A percentile compares a stretch with the other conserved stretches of the same genome.
These are phyloP conservation scores for Pempheris klunzingeri DNA, from an alignment of 2,797 vertebrate genomes.

Conservation along the genomic window DNA sequence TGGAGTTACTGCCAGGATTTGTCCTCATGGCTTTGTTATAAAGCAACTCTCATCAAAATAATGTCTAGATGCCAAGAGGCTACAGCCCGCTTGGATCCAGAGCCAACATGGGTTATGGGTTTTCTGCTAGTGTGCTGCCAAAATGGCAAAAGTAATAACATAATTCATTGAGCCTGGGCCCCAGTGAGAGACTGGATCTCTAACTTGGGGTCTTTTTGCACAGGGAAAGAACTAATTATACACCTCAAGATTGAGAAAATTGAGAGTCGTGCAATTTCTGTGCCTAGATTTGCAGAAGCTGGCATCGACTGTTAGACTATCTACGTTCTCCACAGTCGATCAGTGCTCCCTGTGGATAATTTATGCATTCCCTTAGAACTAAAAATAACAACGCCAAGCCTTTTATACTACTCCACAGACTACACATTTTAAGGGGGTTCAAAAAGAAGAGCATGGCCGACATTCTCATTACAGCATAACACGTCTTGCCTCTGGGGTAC, in stretches of 20 bases:
- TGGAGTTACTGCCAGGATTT: conserved; percentile 57
- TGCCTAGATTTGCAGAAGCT: conserved; percentile 1
- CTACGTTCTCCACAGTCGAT: neutral
- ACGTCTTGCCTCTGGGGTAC: neutral
- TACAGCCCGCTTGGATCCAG: conserved; percentile 54
- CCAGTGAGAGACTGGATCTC: conserved; percentile 29
- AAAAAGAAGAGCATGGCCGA: neutral
- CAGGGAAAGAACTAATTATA: conserved; percentile 4
- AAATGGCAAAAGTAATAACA: conserved; percentile 63
- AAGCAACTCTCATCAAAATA: conserved; percentile 72
- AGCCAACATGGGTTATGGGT: conserved; percentile 62
- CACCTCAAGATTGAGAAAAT: conserved; percentile 1
- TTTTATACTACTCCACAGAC: neutral
- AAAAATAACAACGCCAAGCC: neutral
- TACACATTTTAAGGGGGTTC: neutral
- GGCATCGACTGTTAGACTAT: neutral
- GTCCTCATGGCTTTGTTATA: conserved; percentile 63
- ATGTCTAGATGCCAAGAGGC: conserved; percentile 68
- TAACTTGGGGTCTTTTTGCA: conserved; percentile 29
- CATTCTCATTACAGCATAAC: conserved; percentile 8
- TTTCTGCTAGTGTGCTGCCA: conserved; percentile 59
- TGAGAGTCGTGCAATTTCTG: conserved; percentile 15
- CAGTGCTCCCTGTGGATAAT: neutral
- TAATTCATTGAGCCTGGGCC: conserved; percentile 44
- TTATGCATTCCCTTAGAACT: neutral